Evolutionary conservation across 2,113 vertebrate genomes (phyloP).

Genomic region (Bambusicola thoracicus): DNA sequence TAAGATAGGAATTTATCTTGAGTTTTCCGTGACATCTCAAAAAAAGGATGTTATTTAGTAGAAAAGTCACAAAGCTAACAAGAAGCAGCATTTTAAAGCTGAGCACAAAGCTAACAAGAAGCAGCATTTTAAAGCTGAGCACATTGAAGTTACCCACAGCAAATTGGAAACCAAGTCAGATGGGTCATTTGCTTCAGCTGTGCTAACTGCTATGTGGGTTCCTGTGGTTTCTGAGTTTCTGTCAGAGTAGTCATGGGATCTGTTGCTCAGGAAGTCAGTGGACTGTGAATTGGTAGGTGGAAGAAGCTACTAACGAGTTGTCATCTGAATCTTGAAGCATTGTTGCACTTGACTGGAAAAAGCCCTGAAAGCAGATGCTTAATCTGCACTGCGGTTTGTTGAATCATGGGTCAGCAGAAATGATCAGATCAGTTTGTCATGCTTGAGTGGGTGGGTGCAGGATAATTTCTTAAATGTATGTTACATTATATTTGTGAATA

Average conservation of each 20-base stretch:
- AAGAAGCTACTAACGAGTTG: constrained; percentile 18
- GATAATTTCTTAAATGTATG: neutral
- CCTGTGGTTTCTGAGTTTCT: neutral
- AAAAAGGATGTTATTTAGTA: neutral
- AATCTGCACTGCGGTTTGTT: constrained; percentile 18
- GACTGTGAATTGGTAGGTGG: neutral
- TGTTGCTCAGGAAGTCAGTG: constrained; percentile 5
- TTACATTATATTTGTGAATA: neutral
- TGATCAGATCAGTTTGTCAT: neutral
- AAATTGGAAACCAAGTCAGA: neutral
- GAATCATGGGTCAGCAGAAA: neutral
- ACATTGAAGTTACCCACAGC: neutral
- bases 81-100: neutral
- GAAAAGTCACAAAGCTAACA: neutral
- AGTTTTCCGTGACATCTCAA: neutral
- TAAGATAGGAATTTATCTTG: neutral
- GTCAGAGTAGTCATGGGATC: neutral
- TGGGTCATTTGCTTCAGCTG: neutral
- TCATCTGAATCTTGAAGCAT: neutral
- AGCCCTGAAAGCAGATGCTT: neutral
- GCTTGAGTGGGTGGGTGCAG: neutral
- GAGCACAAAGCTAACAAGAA: neutral
- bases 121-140: neutral
- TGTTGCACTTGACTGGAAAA: neutral
- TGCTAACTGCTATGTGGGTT: neutral